Base-by-base conservation (phyloP, 2,888 invertebrate genomes). In the Muschampia plurimacula region DNA sequence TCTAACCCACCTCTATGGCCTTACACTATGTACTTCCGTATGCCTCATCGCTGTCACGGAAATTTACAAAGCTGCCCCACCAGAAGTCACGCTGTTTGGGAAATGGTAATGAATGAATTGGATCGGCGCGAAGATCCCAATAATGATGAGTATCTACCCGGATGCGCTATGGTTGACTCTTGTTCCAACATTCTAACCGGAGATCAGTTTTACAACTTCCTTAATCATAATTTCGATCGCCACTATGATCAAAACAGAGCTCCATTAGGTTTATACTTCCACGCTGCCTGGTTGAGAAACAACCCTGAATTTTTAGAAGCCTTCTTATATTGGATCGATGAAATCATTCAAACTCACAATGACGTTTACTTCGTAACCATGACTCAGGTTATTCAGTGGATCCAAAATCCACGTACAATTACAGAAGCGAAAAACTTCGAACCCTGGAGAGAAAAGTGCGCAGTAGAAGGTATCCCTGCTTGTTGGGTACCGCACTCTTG, bases 351-450 rank as follows among this genome's bases (percentile, higher is more conserved):
- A 80, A 97, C 96, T 79, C 97, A 98, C 94, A 97, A 97, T 79
- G 98, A 98, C 86, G 98, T 98, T 10, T 98, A 98, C 92, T 98
- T 98, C 88, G 97, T 98, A 15, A 98, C 98, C 74, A 98, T 98
- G 98, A 98, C 98, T n/a, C 98, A 98, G 89, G 98, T 98, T 8
- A 98, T 98, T 81, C 98, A 98, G 86, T 98, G 98, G 98, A 98
- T 98, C 85, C 98, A 98, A 86, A 98, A 98, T 87, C 98, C 98
- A 63, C 95, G 97, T 75, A 98, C 98, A 13, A 87, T 97, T 79
- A 95, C 96, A 72, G 98, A 98, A 89, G 97, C 97, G 67, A 98
- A 98, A 95, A 98, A 97, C 95, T 98, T 98, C 91, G 98, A 98
- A 89, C 97, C 98, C 66, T 98, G 98, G 98, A 97, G 97, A 96